Base-by-base conservation (phyloP, 2,113 vertebrate species). In the Perognathus longimembris region DNA sequence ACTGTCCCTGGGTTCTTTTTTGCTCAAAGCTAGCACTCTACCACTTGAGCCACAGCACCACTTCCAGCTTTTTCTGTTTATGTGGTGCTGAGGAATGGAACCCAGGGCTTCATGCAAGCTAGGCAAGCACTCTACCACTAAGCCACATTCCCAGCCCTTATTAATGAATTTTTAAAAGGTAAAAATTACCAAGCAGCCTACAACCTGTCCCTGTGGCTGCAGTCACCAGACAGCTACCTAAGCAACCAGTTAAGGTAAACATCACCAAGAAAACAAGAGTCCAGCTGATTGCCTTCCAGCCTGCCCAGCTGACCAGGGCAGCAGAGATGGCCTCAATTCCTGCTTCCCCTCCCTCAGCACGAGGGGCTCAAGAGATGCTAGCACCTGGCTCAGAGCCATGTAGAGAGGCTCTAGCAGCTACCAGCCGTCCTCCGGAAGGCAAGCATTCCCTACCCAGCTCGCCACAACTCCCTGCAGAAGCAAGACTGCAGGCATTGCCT, bases 101-200 rank as follows among this genome's bases (percentile, higher is more conserved):
- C n/a, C n/a, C n/a, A n/a, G n/a, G n/a, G n/a, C n/a, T n/a, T n/a
- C n/a, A n/a, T n/a, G n/a, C n/a, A n/a, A n/a, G n/a, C n/a, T n/a
- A n/a, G n/a, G n/a, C n/a, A n/a, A n/a, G n/a, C n/a, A n/a, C n/a
- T n/a, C n/a, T n/a, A n/a, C n/a, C n/a, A n/a, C n/a, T n/a, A n/a
- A n/a, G n/a, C n/a, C n/a, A n/a, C n/a, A n/a, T n/a, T n/a, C n/a
- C n/a, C n/a, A n/a, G n/a, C n/a, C n/a, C 50, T 54, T 54, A 54
- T 54, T 54, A 54, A 54, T 54, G 50, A 54, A 54, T 54, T 54
- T 18, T 54, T 14, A 8, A 63, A 50, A 22, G 50, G 32, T 87
- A 40, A 66, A 90, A 95, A 79, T 61, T 36, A 89, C 74, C 80
- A 78, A 81, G 50, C 21, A 71, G 59, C 42, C 69, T 67, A 6